Evolutionary conservation across 2,888 invertebrate species (phyloP), one percentile per base, ranked within the genome.

Genomic region (Lapara coniferarum): DNA sequence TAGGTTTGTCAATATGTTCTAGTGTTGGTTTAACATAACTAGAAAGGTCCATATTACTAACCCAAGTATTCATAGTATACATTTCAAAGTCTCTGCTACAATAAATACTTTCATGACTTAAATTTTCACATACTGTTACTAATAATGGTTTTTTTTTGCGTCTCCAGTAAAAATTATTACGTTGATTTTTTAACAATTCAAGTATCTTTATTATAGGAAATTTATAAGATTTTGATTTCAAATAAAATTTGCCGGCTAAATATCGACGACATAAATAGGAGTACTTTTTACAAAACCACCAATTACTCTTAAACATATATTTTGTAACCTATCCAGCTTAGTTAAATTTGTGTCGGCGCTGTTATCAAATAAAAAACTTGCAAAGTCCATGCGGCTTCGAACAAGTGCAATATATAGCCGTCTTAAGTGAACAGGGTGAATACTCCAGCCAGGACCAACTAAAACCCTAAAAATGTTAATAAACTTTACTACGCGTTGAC

Each of bases 381-480:
- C 46, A 25, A 52, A 68, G 44, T 69, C 71, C 8, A 53, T 12
- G 7, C 58, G 67, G 55, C 67, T 67, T 13, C 56, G 37, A 49
- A 70, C 67, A 3, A 72, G 14, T 10, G 70, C 49, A n/a, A 72
- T 72, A 49, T 70, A 72, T 30, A 69, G 16, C 19, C 70, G 49
- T 52, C 70, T 49, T 46, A 72, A 53, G n/a, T 72, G 69, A 37
- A 69, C 69, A 53, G 69, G 72, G 14, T 72, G 72, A 10, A 72
- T 75, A 30, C 68, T 63, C 68, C 68, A 68, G 3, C 44, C 53
- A n/a, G 59, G 37, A 3, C 68, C 68, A 71, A 74, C 51, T 63
- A 68, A 63, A 14, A 68, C 53, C 51, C 57, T 68, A 14, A 68
- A 49, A 37, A 72, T 44, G 63, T 68, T 68, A 46, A 68, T 57